Percentiles rank a stretch among this genome's conserved stretches.
Conservation (phyloP, 2,797 vertebrate genomes). For the Neosilurus hyrtlii region DNA sequence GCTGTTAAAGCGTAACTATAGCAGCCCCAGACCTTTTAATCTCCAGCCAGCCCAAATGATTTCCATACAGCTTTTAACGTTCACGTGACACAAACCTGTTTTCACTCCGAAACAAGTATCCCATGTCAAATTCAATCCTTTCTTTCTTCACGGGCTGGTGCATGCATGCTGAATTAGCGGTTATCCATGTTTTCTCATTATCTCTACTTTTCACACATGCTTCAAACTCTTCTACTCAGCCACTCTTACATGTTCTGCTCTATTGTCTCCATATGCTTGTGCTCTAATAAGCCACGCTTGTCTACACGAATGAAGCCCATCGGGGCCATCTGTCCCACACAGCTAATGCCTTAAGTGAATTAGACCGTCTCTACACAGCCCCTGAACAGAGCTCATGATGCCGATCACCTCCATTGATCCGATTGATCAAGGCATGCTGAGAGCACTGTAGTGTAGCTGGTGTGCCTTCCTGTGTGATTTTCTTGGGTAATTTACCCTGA, state of each 20-base stretch:
- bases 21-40: constrained; percentile 3
- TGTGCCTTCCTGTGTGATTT: constrained; percentile 13
- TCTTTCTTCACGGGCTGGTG: background rate
- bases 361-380: constrained; percentile 36
- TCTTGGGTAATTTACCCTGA: constrained; percentile 33
- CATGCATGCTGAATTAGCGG: background rate
- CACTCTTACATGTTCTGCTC: constrained; percentile 30
- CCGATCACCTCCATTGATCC: constrained; percentile 54
- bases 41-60: background rate
- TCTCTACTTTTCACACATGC: constrained; percentile 6
- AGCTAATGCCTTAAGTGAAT: constrained; percentile 59
- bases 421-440: constrained; percentile 47
- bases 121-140: background rate
- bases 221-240: constrained; percentile 8
- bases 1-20: background rate
- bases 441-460: background rate
- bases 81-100: too few relatives aligned
- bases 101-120: background rate
- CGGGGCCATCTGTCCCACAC: constrained; percentile 52
- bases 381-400: constrained; percentile 43
- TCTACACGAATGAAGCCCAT: constrained; percentile 40
- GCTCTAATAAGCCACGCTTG: constrained; percentile 44
- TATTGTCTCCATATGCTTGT: constrained; percentile 53
- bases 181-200: background rate
- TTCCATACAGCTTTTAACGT: background rate